Evolutionary conservation across 2,797 vertebrate species (phyloP).

Genomic region (Picus viridis): DNA sequence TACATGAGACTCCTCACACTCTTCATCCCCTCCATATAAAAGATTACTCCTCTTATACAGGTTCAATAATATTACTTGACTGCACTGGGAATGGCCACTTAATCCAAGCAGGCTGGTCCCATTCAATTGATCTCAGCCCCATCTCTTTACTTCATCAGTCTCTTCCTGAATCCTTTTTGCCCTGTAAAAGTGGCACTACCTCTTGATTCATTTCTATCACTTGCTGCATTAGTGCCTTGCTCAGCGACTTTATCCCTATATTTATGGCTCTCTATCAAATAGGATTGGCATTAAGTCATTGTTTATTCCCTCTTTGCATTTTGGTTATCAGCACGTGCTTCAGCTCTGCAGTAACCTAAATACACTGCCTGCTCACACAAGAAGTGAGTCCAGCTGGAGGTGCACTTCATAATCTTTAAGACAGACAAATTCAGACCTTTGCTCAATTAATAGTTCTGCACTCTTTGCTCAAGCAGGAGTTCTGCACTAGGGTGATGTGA

Average conservation of each 20-base stretch:
- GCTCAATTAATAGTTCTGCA: neutral
- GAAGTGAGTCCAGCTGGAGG: neutral
- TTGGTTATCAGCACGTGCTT: neutral
- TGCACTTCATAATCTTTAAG: neutral
- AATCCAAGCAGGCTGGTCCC: neutral
- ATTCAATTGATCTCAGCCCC: neutral
- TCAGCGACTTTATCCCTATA: neutral
- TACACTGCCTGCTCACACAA: neutral
- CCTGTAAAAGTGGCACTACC: neutral
- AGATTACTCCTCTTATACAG: neutral
- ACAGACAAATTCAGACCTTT: neutral
- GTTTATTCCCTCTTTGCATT: slow-evolving; percentile 41
- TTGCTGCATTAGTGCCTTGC: neutral
- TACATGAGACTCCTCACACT: neutral
- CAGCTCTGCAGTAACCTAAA: neutral
- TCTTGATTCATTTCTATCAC: slow-evolving; percentile 16
- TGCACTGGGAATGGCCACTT: neutral
- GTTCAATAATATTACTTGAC: neutral
- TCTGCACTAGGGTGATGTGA: neutral
- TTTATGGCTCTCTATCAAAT: slow-evolving; percentile 9
- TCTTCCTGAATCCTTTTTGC: neutral
- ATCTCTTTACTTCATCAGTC: neutral
- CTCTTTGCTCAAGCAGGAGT: neutral
- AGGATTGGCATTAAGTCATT: slow-evolving; percentile 17
- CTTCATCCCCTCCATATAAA: neutral